Evolutionary conservation across 2,888 invertebrate genomes (phyloP).

Genomic region (Spicauda simplicius): DNA sequence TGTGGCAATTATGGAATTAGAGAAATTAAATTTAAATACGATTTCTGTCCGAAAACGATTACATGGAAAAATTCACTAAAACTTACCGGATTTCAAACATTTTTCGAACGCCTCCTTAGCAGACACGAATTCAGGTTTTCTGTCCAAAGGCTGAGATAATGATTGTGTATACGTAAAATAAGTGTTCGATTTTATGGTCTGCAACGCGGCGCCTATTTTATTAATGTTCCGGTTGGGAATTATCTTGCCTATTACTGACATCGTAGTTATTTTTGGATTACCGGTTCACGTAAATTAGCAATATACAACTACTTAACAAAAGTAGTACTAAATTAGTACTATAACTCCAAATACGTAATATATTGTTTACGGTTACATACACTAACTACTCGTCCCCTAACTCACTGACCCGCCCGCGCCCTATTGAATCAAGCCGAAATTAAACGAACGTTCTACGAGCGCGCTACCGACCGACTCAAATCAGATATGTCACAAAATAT

Average conservation of each 20-base stretch:
- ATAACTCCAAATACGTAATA: not conserved
- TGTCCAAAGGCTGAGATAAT: conserved; percentile 91
- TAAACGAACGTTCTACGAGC: not conserved
- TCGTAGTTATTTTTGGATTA: conserved; percentile 43
- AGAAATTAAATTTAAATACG: too few relatives aligned
- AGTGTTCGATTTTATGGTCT: conserved; percentile 66
- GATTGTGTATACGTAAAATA: conserved; percentile 93
- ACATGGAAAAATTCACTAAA: conserved; percentile 21
- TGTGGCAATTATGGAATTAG: too few relatives aligned
- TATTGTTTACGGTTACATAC: not conserved
- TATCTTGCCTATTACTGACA: conserved; percentile 74
- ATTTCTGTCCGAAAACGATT: too few relatives aligned
- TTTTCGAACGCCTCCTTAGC: conserved; percentile 92
- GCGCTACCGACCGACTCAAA: too few relatives aligned
- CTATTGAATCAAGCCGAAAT: not conserved
- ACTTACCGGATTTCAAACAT: conserved; percentile 91
- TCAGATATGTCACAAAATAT: too few relatives aligned
- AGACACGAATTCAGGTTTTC: conserved; percentile 89
- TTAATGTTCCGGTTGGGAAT: conserved; percentile 65
- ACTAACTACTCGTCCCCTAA: not conserved
- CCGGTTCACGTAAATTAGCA: not conserved
- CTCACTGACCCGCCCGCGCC: not conserved
- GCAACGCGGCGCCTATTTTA: conserved; percentile 63
- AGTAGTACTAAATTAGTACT: not conserved
- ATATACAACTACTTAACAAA: not conserved